Base-by-base conservation (phyloP, 2,113 vertebrate genomes). In the Onychostruthus taczanowskii region DNA sequence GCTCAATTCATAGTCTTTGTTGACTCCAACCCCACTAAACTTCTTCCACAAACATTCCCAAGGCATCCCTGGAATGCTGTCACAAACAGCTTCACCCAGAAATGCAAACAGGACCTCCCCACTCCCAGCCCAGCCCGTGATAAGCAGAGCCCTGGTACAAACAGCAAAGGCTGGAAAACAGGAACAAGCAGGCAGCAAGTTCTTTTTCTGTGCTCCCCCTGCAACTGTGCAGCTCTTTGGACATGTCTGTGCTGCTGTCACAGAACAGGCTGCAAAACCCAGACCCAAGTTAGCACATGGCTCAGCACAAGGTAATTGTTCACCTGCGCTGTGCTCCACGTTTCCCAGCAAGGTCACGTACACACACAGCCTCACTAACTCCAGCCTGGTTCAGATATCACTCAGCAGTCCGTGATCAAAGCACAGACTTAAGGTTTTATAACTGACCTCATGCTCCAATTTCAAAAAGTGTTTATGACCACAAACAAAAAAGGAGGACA, bases 1-100 rank as follows among this genome's bases (percentile, higher is more conserved):
- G 47, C 68, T 94, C 43, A 67, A 13, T 69, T 93, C 81, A 64
- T 24, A 28, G 43, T 11, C 55, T 88, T 88, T 64, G 76, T 31
- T 70, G 73, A 89, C 44, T 87, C 52, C 44, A 78, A 56, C 64
- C 44, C 14, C 21, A 8, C 50, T 44, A 47, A 90, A 52, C 39
- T 55, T 44, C 30, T 70, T 74, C 82, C 52, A 50, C 37, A 84
- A 86, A 37, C 58, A 81, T 79, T 88, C 56, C 88, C 46, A 17
- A 7, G 44, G 93, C 79, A 92, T 92, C 49, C 61, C 61, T 85
- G 90, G 94, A 88, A 96, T 81, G 92, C 70, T 92, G 83, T 75
- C 83, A 81, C 63, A 83, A 92, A 72, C 87, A 91, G 64, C 83
- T 93, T 93, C 90, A 35, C 49, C 26, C 63, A 75, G 70, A 52